Percentiles rank a stretch among this genome's conserved stretches.
Evolutionary conservation across 1,140 invertebrate species (phyloP).

Genomic region (Eumaeus atala): DNA sequence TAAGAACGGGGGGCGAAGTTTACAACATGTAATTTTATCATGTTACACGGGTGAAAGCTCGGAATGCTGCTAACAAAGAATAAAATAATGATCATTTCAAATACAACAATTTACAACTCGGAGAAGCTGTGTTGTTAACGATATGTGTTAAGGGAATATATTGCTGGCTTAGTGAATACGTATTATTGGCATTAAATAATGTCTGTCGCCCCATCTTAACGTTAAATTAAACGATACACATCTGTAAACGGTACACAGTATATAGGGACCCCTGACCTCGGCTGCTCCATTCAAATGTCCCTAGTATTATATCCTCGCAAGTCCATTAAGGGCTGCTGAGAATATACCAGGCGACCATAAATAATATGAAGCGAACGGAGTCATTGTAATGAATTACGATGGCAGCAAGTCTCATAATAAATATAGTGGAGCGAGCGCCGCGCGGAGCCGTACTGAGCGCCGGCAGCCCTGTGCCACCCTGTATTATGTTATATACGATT

Average conservation of each 20-base stretch:
- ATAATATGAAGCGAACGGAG: conserved; percentile 56
- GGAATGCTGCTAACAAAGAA: no score
- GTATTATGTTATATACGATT: conserved; percentile 7
- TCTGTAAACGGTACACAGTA: conserved; percentile 31
- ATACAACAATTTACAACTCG: no score
- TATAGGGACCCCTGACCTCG: conserved; percentile 48
- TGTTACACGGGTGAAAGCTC: no score
- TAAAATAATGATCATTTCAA: no score
- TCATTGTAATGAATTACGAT: conserved; percentile 65
- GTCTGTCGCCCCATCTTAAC: conserved; percentile 17
- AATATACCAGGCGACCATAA: conserved; percentile 57
- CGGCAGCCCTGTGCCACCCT: background rate
- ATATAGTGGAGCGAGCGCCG: conserved; percentile 9
- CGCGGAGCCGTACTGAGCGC: background rate
- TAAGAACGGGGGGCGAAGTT: no score
- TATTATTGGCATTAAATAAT: no score
- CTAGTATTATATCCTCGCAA: conserved; percentile 50
- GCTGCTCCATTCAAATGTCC: conserved; percentile 55
- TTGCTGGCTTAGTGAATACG: no score
- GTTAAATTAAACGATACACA: conserved; percentile 20
- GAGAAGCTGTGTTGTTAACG: no score
- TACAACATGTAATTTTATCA: no score
- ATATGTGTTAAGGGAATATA: no score
- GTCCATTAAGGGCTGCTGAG: conserved; percentile 48
- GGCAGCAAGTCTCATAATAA: conserved; percentile 35